Conservation (phyloP, 2,113 vertebrate genomes). For the Sorex fumeus region DNA sequence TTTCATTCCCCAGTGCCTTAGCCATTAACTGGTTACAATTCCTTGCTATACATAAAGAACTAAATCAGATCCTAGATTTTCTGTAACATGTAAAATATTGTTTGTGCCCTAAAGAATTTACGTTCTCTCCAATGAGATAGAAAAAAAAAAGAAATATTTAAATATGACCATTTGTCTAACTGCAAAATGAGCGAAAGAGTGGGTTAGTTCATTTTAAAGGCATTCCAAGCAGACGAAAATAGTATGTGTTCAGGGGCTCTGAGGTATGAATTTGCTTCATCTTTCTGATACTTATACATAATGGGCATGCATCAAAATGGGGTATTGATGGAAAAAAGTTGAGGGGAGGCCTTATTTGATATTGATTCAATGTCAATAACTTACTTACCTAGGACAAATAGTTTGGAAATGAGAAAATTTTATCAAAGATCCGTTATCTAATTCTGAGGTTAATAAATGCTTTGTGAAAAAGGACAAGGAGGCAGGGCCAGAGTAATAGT, state of each 20-base stretch:
- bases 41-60: not conserved
- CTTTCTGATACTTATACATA: not conserved
- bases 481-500: no score
- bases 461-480: not conserved
- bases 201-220: not conserved
- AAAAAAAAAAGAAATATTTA: constrained; percentile 48
- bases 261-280: not conserved
- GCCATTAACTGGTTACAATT: not conserved
- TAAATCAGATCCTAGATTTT: not conserved
- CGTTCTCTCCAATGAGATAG: not conserved
- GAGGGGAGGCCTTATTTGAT: constrained; percentile 18
- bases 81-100: not conserved
- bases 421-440: constrained; percentile 17
- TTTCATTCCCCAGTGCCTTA: no score
- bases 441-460: constrained; percentile 31
- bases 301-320: not conserved
- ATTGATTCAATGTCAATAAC: constrained; percentile 35
- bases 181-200: not conserved
- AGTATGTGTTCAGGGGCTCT: not conserved
- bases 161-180: constrained; percentile 9
- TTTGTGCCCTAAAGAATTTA: not conserved
- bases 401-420: constrained; percentile 16
- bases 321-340: constrained; percentile 44
- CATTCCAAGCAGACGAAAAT: constrained; percentile 3
- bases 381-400: not conserved